phyloP scores from a whole-genome alignment of 2,113 vertebrate species.

The Macheiramphus alcinus region DNA sequence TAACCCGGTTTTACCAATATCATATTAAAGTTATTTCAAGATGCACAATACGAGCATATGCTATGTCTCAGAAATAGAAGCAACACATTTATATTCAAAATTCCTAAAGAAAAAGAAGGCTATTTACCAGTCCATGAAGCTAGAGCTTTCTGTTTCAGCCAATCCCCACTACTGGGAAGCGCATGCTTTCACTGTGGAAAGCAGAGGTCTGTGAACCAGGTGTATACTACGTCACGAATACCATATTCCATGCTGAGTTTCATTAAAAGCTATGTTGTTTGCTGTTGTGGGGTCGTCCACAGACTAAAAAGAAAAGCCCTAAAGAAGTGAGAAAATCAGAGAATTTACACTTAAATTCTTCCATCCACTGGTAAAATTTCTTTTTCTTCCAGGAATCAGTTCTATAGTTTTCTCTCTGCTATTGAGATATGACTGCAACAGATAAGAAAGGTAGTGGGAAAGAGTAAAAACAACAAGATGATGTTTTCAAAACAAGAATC shows the following conservation, averaged over 20 bases:
- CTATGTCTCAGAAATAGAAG: neutral
- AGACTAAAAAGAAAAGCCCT: neutral
- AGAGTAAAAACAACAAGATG: neutral
- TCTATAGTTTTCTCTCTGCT: neutral
- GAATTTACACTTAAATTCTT: neutral
- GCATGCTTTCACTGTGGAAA: neutral
- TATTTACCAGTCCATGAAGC: neutral
- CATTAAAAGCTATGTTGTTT: neutral
- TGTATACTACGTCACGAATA: neutral
- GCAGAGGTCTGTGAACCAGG: neutral
- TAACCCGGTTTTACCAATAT: neutral
- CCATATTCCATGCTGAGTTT: neutral
- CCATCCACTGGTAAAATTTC: neutral
- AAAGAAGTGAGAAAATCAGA: neutral
- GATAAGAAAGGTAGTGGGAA: neutral
- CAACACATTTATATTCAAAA: neutral
- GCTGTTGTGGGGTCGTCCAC: neutral
- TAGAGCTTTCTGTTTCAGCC: neutral
- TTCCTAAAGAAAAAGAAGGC: neutral
- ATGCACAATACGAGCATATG: neutral
- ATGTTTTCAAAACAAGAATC: neutral
- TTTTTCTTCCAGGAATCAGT: neutral
- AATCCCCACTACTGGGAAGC: neutral
- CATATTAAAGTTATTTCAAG: neutral
- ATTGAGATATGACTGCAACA: neutral